phyloP scores from a whole-genome alignment of 2,113 vertebrate genomes.

The Nesogale talazaci region DNA sequence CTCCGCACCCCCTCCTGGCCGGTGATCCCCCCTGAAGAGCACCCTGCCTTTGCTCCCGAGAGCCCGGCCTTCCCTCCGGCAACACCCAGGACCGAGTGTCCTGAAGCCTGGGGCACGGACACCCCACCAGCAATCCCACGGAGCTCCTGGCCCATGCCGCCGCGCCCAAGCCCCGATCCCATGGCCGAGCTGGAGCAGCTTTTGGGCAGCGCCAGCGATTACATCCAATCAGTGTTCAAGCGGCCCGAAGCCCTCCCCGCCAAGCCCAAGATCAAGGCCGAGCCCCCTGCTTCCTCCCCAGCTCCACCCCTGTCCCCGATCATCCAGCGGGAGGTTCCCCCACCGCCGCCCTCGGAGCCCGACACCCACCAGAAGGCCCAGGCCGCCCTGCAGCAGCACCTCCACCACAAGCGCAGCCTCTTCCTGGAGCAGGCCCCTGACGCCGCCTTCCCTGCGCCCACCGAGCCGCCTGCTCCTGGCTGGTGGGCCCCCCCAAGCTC shows the following conservation, averaged over 20 bases:
- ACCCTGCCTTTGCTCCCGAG: conserved; percentile 67
- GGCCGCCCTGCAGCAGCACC: conserved; percentile 96
- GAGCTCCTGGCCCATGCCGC: conserved; percentile 85
- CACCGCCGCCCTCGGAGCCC: neutral
- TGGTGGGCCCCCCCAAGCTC: conserved; percentile 90
- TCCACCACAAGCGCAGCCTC: conserved; percentile 96
- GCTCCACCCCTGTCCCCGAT: conserved; percentile 31
- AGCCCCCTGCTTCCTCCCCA: conserved; percentile 74
- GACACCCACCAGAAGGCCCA: conserved; percentile 92
- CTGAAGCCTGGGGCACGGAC: conserved; percentile 79
- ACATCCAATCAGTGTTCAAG: conserved; percentile 90
- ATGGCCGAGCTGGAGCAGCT: conserved; percentile 97
- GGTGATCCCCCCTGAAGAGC: conserved; percentile 73
- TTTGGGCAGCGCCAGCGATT: conserved; percentile 91
- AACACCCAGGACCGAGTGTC: conserved; percentile 76
- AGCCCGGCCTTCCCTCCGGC: conserved; percentile 71
- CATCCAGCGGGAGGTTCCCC: conserved; percentile 78
- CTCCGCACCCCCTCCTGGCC: conserved; percentile 81
- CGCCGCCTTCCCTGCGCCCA: conserved; percentile 53
- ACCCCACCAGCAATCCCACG: conserved; percentile 83
- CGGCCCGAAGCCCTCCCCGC: conserved; percentile 82
- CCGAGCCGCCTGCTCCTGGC: conserved; percentile 88
- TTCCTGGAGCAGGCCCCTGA: conserved; percentile 87
- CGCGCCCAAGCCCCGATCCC: conserved; percentile 87
- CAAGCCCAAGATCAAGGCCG: conserved; percentile 88